phyloP scores from a whole-genome alignment of 1,140 invertebrate species.

The Frieseomelitta varia region DNA sequence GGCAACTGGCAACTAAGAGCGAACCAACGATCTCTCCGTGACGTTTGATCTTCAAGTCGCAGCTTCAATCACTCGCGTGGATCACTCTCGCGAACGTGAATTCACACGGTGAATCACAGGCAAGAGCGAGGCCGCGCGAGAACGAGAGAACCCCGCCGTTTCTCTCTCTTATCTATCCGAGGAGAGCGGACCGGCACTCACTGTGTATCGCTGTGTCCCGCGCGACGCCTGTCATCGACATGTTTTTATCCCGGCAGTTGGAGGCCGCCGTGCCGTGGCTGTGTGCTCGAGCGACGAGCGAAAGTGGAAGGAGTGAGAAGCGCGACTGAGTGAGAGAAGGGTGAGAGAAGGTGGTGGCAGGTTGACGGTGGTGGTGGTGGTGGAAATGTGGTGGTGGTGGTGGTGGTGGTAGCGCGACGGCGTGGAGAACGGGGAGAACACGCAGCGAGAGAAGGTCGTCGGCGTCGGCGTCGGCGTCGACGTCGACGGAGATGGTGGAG shows the following conservation, averaged over 20 bases:
- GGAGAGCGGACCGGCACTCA: background rate
- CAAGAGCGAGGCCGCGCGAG: no score
- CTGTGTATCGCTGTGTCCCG: slow-evolving; percentile 40
- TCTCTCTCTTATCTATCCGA: background rate
- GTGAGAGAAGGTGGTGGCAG: slow-evolving; percentile 14
- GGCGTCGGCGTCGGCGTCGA: slow-evolving; percentile 31
- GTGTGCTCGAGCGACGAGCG: slow-evolving; percentile 27
- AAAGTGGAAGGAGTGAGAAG: slow-evolving; percentile 42
- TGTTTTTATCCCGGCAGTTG: slow-evolving; percentile 61
- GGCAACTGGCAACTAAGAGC: no score
- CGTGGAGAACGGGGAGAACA: slow-evolving; percentile 27
- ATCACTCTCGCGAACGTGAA: no score
- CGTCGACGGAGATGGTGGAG: background rate
- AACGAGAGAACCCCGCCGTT: background rate
- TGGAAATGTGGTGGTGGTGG: no score
- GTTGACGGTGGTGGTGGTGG: no score
- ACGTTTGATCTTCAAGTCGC: no score
- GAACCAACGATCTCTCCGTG: no score
- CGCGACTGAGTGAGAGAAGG: slow-evolving; percentile 21
- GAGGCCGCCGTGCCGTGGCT: slow-evolving; percentile 6
- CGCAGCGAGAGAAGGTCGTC: slow-evolving; percentile 20
- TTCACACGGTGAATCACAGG: no score
- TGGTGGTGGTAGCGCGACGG: slow-evolving; percentile 19
- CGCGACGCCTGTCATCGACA: slow-evolving; percentile 63
- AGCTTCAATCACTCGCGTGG: no score